Evolutionary conservation across 2,888 invertebrate genomes (phyloP).

Genomic region (Ectobius pallidus): DNA sequence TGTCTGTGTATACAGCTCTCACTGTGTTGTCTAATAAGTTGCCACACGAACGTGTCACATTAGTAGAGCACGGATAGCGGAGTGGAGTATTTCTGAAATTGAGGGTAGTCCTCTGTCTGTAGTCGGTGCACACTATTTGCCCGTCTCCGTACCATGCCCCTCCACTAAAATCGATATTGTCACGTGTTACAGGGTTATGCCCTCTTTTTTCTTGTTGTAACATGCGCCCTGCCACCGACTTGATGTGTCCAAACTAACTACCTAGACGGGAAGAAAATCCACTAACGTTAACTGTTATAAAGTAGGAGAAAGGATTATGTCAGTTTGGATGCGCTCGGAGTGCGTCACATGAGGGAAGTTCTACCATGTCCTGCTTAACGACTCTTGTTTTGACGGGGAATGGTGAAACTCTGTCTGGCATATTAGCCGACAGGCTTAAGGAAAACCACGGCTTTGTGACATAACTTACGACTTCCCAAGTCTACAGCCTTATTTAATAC

Average conservation of each 20-base stretch:
- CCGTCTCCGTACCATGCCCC: slow-evolving; percentile 6
- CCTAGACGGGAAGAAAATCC: not conserved
- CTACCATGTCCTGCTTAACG: no score
- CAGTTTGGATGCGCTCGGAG: no score
- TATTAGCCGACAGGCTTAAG: no score
- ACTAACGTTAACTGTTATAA: not conserved
- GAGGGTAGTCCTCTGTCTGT: not conserved
- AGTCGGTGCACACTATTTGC: slow-evolving; percentile 1
- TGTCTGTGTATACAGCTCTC: no score
- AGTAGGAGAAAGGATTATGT: not conserved
- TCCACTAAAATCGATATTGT: slow-evolving; percentile 20
- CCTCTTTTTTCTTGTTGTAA: slow-evolving; percentile 8
- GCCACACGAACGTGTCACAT: not conserved
- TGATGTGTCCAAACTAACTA: not conserved
- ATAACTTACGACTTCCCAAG: no score
- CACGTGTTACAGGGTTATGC: slow-evolving; percentile 20
- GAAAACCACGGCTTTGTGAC: no score
- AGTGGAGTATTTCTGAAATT: not conserved
- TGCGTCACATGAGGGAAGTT: no score
- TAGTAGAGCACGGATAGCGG: not conserved
- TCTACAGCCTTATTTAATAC: no score
- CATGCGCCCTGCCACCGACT: slow-evolving; percentile 6
- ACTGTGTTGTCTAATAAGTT: no score
- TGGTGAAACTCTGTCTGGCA: no score
- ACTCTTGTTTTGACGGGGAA: no score